These are phyloP conservation scores for Acanthurus lineatus DNA, from an alignment of 2,797 vertebrate species.

Conservation along the genomic window DNA sequence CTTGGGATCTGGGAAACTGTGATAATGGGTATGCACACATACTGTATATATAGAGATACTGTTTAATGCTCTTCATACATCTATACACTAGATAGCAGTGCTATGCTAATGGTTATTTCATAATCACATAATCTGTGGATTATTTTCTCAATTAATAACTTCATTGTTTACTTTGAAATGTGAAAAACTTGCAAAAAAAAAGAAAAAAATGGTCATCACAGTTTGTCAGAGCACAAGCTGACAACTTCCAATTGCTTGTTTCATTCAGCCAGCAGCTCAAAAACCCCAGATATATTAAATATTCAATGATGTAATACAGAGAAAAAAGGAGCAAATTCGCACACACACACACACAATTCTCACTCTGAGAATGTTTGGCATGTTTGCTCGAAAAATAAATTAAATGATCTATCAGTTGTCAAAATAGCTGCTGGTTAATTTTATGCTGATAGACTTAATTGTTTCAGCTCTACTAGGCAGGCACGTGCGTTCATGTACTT, in stretches of 20 bases:
- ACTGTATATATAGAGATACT: background rate
- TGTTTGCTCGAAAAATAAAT: constrained; percentile 1
- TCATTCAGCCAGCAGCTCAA: background rate
- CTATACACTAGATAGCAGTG: background rate
- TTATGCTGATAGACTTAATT: background rate
- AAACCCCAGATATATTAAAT: background rate
- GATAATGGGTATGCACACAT: background rate
- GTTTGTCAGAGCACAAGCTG: background rate
- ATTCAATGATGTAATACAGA: background rate
- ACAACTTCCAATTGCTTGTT: background rate
- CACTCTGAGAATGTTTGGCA: background rate
- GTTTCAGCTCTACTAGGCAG: background rate
- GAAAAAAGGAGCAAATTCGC: background rate
- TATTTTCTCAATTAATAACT: constrained; percentile 1
- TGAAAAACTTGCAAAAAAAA: background rate
- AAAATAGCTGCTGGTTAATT: background rate
- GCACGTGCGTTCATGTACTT: background rate
- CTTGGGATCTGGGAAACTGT: constrained; percentile 1
- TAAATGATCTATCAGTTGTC: background rate
- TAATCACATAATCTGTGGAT: background rate
- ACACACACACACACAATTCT: background rate
- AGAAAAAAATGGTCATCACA: background rate
- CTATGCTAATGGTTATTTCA: background rate
- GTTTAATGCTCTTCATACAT: background rate
- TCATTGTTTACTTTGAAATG: background rate